Evolutionary conservation across 2,888 invertebrate species (phyloP).

Genomic region (Uropetala carovei): DNA sequence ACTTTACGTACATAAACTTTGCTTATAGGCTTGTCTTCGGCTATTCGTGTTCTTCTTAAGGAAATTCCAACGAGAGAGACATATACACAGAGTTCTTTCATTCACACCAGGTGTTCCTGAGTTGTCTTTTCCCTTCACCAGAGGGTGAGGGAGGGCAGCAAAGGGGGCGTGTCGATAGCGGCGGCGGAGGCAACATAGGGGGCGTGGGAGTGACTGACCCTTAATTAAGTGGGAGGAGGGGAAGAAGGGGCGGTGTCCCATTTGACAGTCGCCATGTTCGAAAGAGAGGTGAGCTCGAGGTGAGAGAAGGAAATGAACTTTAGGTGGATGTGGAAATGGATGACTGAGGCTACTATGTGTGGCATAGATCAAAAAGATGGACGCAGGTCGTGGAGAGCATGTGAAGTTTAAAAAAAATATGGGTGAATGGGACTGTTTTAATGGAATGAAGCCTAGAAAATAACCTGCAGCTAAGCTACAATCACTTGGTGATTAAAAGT

Average conservation of each 20-base stretch:
- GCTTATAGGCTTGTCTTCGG: background rate
- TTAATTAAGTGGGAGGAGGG: conserved; percentile 49
- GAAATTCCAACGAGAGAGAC: background rate
- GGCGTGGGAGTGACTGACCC: conserved; percentile 64
- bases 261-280: conserved; percentile 62
- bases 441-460: no score
- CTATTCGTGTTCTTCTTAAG: background rate
- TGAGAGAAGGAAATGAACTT: conserved; percentile 30
- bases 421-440: background rate
- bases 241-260: conserved; percentile 29
- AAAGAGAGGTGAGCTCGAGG: conserved; percentile 31
- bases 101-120: conserved; percentile 54
- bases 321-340: background rate
- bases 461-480: no score
- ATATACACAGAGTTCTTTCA: background rate
- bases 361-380: background rate
- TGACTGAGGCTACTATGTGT: background rate
- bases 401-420: background rate
- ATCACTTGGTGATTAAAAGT: no score
- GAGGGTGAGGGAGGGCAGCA: conserved; percentile 12
- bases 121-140: conserved; percentile 10
- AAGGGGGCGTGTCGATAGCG: conserved; percentile 43
- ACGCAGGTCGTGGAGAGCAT: background rate
- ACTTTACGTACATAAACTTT: background rate
- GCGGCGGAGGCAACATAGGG: conserved; percentile 43